Conservation (phyloP, 2,113 vertebrate species). For the Alethe diademata region DNA sequence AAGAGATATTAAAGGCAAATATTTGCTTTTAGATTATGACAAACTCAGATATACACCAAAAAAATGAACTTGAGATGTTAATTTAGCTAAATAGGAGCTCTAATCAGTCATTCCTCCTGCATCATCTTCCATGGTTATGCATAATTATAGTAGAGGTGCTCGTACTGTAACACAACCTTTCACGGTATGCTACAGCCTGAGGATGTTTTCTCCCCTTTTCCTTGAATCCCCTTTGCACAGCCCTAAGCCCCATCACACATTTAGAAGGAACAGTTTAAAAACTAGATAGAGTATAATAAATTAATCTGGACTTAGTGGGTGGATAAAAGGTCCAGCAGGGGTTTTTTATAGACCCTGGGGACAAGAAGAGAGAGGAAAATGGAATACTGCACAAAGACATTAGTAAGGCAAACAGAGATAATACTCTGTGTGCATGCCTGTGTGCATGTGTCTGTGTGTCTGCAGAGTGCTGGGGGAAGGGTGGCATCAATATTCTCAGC, state of each 20-base stretch:
- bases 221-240: conserved; percentile 60
- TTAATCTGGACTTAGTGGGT: conserved; percentile 70
- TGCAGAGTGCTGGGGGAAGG: not conserved
- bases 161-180: conserved; percentile 40
- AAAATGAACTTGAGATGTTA: conserved; percentile 62
- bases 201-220: conserved; percentile 61
- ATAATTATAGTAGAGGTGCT: conserved; percentile 55
- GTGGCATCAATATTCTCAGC: conserved; percentile 23
- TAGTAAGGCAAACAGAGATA: conserved; percentile 58
- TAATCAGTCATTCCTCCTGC: conserved; percentile 56
- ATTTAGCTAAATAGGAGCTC: conserved; percentile 70
- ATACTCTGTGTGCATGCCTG: not conserved
- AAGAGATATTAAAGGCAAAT: conserved; percentile 71
- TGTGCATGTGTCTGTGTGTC: conserved; percentile 27
- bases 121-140: conserved; percentile 49
- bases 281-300: conserved; percentile 68
- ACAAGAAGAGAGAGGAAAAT: conserved; percentile 52
- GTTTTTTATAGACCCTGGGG: conserved; percentile 52
- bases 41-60: conserved; percentile 58
- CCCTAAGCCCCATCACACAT: conserved; percentile 60
- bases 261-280: conserved; percentile 67
- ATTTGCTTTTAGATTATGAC: conserved; percentile 72
- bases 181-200: conserved; percentile 40
- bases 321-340: conserved; percentile 64
- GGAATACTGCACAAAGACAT: conserved; percentile 44